These are phyloP conservation scores for Epistrophella euchroma DNA, from an alignment of 2,888 invertebrate genomes.

Conservation along the genomic window DNA sequence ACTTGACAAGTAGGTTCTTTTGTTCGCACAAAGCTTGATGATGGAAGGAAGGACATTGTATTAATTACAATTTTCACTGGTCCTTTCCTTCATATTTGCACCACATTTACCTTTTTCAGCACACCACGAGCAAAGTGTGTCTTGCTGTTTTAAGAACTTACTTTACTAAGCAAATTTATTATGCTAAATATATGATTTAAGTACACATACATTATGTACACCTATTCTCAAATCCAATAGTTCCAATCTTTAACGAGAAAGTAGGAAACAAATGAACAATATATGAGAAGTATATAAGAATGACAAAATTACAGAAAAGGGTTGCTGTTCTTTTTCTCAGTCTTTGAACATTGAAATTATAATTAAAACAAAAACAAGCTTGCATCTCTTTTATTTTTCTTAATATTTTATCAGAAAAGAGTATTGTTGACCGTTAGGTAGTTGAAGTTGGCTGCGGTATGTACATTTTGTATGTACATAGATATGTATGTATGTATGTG, in stretches of 20 bases:
- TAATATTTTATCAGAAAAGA: slow-evolving; percentile 36
- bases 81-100: background rate
- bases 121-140: slow-evolving; percentile 2
- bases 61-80: slow-evolving; percentile 68
- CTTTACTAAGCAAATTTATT: slow-evolving; percentile 61
- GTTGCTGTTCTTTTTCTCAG: slow-evolving; percentile 35
- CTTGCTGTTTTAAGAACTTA: slow-evolving; percentile 46
- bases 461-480: no score
- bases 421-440: slow-evolving; percentile 4
- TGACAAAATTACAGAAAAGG: background rate
- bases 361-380: slow-evolving; percentile 23
- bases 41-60: slow-evolving; percentile 62
- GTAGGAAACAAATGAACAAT: background rate
- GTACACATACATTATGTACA: slow-evolving; percentile 30
- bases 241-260: slow-evolving; percentile 15
- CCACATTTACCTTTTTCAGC: slow-evolving; percentile 8
- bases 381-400: slow-evolving; percentile 14
- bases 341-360: slow-evolving; percentile 23
- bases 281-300: background rate
- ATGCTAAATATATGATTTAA: slow-evolving; percentile 56
- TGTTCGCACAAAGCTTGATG: slow-evolving; percentile 46
- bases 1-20: slow-evolving; percentile 54
- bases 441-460: slow-evolving; percentile 39
- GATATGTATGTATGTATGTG: no score
- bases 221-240: slow-evolving; percentile 56